Evolutionary conservation across 2,888 invertebrate species (phyloP).

Genomic region (Eudiplozoon nipponicum): DNA sequence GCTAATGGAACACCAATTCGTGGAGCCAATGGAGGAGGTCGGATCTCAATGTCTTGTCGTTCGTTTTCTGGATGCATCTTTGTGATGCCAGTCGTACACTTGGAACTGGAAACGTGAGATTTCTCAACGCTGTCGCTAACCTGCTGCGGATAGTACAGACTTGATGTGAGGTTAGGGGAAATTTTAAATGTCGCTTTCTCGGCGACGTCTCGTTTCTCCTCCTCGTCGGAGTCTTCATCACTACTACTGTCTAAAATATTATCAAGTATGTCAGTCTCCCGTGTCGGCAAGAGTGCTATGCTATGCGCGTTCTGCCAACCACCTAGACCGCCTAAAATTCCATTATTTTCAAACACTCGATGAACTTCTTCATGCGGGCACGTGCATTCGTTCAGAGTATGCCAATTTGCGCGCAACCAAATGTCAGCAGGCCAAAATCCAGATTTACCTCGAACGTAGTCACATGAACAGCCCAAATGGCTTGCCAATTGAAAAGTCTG

Average conservation of each 20-base stretch:
- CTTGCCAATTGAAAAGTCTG: background rate
- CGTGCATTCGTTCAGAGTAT: slow-evolving; percentile 8
- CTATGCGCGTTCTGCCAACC: background rate
- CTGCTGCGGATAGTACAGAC: no score
- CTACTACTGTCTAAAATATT: slow-evolving; percentile 9
- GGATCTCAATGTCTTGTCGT: no score
- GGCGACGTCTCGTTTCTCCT: no score
- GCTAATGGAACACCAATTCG: no score
- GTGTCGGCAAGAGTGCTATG: background rate
- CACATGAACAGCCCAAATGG: slow-evolving; percentile 12
- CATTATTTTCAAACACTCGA: slow-evolving; percentile 5
- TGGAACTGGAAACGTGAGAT: no score
- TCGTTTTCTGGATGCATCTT: no score
- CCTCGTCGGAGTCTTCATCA: no score
- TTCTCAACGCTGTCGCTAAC: no score
- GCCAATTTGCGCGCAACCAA: slow-evolving; percentile 3
- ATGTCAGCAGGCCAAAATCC: slow-evolving; percentile 2
- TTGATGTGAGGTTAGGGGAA: no score
- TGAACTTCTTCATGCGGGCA: slow-evolving; percentile 12
- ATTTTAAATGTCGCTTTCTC: no score
- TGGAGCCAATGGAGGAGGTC: no score
- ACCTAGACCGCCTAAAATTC: background rate
- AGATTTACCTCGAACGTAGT: background rate
- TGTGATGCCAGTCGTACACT: no score
- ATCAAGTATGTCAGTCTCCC: slow-evolving; percentile 13